Percentiles rank a stretch among this genome's conserved stretches.
Evolutionary conservation across 2,113 vertebrate species (phyloP).

Genomic region (Sapayoa aenigma): DNA sequence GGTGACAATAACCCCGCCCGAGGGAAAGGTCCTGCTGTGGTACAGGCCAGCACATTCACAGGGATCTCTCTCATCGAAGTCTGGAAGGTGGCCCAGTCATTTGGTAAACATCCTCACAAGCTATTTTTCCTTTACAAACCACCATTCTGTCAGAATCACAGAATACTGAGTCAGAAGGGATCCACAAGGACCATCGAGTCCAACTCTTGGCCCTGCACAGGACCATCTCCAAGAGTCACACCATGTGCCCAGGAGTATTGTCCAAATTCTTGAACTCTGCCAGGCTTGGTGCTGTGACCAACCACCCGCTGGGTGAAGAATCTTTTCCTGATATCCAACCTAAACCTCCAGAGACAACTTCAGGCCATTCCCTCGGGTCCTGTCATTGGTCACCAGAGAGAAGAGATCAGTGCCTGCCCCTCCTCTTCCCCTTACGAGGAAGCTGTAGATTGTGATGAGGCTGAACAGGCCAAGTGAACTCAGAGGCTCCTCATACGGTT

Average conservation of each 20-base stretch:
- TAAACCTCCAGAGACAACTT: neutral
- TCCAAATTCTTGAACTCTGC: neutral
- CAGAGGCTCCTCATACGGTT: rapidly evolving
- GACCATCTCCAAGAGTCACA: neutral
- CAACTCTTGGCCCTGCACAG: neutral
- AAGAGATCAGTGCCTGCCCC: neutral
- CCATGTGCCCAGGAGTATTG: rapidly evolving
- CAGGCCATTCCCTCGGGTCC: rapidly evolving
- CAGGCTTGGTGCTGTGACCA: neutral
- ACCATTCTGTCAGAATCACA: neutral
- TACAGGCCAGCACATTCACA: rapidly evolving
- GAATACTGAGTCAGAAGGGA: neutral
- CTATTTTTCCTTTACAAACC: neutral
- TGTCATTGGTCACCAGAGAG: neutral
- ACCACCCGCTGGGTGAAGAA: neutral
- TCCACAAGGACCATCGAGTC: no score
- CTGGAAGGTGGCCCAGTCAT: neutral
- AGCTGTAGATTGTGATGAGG: neutral
- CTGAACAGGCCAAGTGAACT: neutral
- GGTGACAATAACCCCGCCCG: rapidly evolving
- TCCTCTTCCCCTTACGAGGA: neutral
- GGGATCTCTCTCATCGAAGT: rapidly evolving
- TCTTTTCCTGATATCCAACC: rapidly evolving
- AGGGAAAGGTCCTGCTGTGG: rapidly evolving
- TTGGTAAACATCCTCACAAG: neutral